Evolutionary conservation across 1,140 invertebrate genomes (phyloP).

Genomic region (Drosophila pectinifera): DNA sequence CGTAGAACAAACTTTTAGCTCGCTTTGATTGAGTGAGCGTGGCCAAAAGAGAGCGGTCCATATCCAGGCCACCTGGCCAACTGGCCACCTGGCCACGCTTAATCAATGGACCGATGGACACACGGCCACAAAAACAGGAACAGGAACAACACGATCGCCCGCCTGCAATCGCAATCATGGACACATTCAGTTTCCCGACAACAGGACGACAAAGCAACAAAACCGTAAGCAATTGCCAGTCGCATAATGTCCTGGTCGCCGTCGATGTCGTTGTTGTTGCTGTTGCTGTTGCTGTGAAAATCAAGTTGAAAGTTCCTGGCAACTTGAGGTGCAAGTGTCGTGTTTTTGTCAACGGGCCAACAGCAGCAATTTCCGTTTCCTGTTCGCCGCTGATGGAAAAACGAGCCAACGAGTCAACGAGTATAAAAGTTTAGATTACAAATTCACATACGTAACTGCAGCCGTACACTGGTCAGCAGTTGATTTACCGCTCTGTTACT

Average conservation of each 20-base stretch:
- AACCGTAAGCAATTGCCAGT: conserved; percentile 75
- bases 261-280: conserved; percentile 5
- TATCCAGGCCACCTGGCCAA: conserved; percentile 9
- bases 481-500: conserved; percentile 66
- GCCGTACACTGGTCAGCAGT: conserved; percentile 70
- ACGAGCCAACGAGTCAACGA: conserved; percentile 59
- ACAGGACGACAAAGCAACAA: conserved; percentile 41
- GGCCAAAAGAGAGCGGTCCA: conserved; percentile 15
- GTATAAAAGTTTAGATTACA: conserved; percentile 82
- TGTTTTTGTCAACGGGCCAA: conserved; percentile 82
- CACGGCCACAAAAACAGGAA: conserved; percentile 46
- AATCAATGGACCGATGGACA: conserved; percentile 79
- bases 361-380: conserved; percentile 82
- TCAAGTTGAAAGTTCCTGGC: conserved; percentile 79
- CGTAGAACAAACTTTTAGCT: conserved; percentile 58
- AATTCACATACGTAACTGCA: conserved; percentile 79
- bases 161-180: conserved; percentile 65
- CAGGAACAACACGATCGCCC: conserved; percentile 35
- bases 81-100: conserved; percentile 62
- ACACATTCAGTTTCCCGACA: conserved; percentile 58
- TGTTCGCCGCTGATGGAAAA: conserved; percentile 71
- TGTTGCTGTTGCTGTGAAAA: conserved; percentile 46
- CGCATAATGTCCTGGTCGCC: conserved; percentile 60
- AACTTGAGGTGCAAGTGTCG: conserved; percentile 83
- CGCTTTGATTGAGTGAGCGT: conserved; percentile 61